Base-by-base conservation (phyloP, 2,797 vertebrate species). In the Malacoctenus gilli region DNA sequence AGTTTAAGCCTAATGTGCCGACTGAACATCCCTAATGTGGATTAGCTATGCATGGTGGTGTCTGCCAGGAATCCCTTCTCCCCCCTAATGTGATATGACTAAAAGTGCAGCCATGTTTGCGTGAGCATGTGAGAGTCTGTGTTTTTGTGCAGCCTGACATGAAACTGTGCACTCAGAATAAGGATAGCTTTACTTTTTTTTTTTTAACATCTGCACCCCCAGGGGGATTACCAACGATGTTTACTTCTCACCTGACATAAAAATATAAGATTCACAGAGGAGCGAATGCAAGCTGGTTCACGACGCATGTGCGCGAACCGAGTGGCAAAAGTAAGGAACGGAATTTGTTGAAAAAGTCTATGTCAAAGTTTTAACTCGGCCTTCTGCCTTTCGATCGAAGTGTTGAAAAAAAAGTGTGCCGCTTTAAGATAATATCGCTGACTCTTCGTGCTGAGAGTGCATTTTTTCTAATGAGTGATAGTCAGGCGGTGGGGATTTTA, bases 1-100 rank as follows among this genome's bases (percentile, higher is more conserved):
- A 55, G 56, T 71, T 72, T 50, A 71, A 73, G 72, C 61, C 58
- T 79, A 85, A 85, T 68, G 81, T 65, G 60, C 62, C 22, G 31
- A 71, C 55, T 76, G 75, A 84, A 84, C 72, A 65, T 73, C 72
- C 46, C 75, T 87, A 86, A 90, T 88, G 66, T 77, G 78, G 82
- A 87, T 88, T 84, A 89, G 82, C 59, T 59, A 82, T 67, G 88
- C 77, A 74, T 70, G 78, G 63, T 38, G 56, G 59, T 63, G 65
- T 62, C 64, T 75, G 77, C 77, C 59, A 75, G 76, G 59, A 73
- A 59, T 64, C 55, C 55, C 31, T 60, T 25, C n/a, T n/a, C 31
- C 38, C 63, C 56, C 48, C 38, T 72, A 75, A 80, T 76, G 61
- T 71, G 74, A 66, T 54, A 61, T 20, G 52, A 72, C 66, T 67